phyloP scores from a whole-genome alignment of 2,797 vertebrate species.

The Cryptoblepharus egeriae region DNA sequence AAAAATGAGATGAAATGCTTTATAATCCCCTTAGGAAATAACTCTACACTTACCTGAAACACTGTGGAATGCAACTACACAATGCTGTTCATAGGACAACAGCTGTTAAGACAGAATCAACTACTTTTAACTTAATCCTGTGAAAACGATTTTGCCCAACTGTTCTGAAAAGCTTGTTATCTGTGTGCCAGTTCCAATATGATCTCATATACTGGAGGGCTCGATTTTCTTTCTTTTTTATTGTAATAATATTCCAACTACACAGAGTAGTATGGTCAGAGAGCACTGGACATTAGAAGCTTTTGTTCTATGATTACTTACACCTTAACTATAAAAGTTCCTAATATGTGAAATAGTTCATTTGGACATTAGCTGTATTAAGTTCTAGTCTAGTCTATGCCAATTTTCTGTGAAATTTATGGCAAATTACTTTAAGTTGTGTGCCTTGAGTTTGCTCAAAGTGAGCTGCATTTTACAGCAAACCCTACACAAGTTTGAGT shows the following conservation, averaged over 20 bases:
- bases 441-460: neutral
- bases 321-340: neutral
- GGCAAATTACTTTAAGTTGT: neutral
- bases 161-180: conserved; percentile 14
- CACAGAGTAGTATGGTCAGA: neutral
- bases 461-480: neutral
- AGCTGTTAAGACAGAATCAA: neutral
- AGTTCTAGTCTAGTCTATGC: neutral
- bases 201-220: neutral
- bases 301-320: neutral
- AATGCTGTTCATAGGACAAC: neutral
- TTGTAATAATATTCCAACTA: neutral
- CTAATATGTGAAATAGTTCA: neutral
- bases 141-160: conserved; percentile 1
- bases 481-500: too few relatives aligned
- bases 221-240: neutral
- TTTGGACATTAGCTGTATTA: neutral
- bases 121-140: conserved; percentile 27
- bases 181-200: conserved; percentile 18
- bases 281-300: neutral
- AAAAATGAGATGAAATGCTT: conserved; percentile 6
- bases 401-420: neutral
- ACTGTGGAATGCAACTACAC: neutral
- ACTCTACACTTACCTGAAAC: conserved; percentile 1
- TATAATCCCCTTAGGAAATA: conserved; percentile 5